Evolutionary conservation across 2,888 invertebrate genomes (phyloP).

Genomic region (Hyposoter dolosus): DNA sequence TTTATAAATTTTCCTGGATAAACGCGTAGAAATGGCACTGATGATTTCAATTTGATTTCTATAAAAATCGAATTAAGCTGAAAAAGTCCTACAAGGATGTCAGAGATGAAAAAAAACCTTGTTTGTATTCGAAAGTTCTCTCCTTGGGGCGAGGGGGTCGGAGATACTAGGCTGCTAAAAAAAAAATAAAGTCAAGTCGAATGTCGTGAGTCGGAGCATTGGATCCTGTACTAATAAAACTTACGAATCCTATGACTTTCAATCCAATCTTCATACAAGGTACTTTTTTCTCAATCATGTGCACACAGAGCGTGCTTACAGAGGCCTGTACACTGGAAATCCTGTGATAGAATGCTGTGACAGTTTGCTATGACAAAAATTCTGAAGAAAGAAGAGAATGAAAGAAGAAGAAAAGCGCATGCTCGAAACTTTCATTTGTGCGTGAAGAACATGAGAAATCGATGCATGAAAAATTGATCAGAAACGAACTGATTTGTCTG

Average conservation of each 20-base stretch:
- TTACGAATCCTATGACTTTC: constrained; percentile 1
- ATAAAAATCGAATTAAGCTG: constrained; percentile 66
- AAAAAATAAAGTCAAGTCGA: neutral
- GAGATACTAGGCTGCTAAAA: neutral
- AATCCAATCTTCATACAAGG: neutral
- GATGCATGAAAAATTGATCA: neutral
- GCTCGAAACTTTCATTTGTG: neutral
- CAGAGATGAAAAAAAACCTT: constrained; percentile 38
- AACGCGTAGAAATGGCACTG: constrained; percentile 33
- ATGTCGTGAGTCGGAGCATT: neutral
- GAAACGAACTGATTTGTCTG: neutral
- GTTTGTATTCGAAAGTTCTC: constrained; percentile 20
- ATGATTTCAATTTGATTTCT: constrained; percentile 69
- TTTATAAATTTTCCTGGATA: constrained; percentile 38
- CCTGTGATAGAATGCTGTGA: neutral
- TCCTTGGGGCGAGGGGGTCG: neutral
- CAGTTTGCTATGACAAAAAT: too few species aligned
- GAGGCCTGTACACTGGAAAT: neutral
- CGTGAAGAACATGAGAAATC: neutral
- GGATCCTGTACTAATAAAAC: neutral
- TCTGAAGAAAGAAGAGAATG: too few species aligned
- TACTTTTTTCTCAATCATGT: neutral
- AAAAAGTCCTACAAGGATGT: constrained; percentile 39
- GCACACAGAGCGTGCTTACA: neutral
- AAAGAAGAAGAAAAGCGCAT: neutral